These are phyloP conservation scores for Dolichomitus sp. DNA, from an alignment of 2,888 invertebrate species.

Conservation along the genomic window DNA sequence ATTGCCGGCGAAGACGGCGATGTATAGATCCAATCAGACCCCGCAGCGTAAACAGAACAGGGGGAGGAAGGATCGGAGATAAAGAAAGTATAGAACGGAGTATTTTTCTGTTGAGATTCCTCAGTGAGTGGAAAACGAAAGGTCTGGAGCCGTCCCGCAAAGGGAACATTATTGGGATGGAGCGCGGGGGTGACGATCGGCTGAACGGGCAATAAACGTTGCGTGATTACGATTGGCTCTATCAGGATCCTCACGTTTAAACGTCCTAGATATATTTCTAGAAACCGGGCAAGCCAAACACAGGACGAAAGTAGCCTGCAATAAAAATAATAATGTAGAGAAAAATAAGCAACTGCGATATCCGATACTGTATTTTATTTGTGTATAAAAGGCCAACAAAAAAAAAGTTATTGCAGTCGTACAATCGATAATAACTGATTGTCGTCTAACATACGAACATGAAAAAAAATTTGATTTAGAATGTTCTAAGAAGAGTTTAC, in stretches of 20 bases:
- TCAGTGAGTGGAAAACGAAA: constrained; percentile 25
- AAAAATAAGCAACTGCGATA: neutral
- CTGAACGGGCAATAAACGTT: constrained; percentile 46
- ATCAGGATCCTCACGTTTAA: constrained; percentile 16
- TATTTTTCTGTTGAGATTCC: constrained; percentile 34
- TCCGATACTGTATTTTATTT: neutral
- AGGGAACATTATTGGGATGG: constrained; percentile 20
- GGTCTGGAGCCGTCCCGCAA: constrained; percentile 14
- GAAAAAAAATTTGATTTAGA: no score
- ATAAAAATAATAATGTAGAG: neutral
- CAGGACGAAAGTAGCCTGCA: neutral
- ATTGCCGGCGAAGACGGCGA: neutral
- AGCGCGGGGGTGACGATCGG: constrained; percentile 38
- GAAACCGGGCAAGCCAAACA: neutral
- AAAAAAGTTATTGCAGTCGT: no score
- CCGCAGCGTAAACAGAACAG: neutral
- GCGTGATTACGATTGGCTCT: constrained; percentile 49
- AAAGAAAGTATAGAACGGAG: constrained; percentile 21
- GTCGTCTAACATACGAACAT: no score
- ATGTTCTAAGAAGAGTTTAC: no score
- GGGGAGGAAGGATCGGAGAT: neutral
- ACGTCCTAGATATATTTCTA: constrained; percentile 6
- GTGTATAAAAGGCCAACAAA: no score
- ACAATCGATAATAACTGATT: no score
- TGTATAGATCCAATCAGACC: constrained; percentile 6